A percentile compares a stretch with the other conserved stretches of the same genome.
Evolutionary conservation across 1,140 invertebrate genomes (phyloP).

Genomic region (Ctenoplectra terminalis): DNA sequence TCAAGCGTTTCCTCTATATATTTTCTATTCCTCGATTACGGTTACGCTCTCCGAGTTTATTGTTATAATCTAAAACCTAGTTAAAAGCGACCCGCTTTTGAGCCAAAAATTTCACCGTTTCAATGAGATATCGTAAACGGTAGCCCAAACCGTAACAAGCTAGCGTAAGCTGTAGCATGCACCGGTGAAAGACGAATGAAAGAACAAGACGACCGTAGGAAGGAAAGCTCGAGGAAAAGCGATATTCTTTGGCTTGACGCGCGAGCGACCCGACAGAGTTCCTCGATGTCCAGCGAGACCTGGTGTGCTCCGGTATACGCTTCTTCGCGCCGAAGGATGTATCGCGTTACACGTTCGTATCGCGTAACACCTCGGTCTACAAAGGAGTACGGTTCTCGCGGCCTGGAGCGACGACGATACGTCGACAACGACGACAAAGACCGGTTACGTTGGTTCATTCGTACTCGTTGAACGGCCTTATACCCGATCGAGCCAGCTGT

Average conservation of each 20-base stretch:
- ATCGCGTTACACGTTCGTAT: slow-evolving; percentile 76
- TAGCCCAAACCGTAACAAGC: too few species aligned
- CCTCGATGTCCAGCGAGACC: slow-evolving; percentile 47
- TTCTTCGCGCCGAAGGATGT: slow-evolving; percentile 63
- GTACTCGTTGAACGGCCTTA: too few species aligned
- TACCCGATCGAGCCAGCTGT: slow-evolving; percentile 11
- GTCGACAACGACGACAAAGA: background rate
- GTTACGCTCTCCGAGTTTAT: too few species aligned
- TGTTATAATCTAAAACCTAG: too few species aligned
- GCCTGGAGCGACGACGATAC: slow-evolving; percentile 17
- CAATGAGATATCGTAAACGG: too few species aligned
- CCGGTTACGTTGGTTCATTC: background rate
- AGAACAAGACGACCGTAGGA: slow-evolving; percentile 53
- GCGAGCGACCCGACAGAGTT: slow-evolving; percentile 55
- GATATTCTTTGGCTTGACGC: slow-evolving; percentile 69
- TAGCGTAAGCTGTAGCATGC: too few species aligned
- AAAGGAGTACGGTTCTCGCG: slow-evolving; percentile 45
- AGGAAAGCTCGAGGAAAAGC: slow-evolving; percentile 65
- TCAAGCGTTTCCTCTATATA: too few species aligned
- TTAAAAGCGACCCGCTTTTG: too few species aligned
- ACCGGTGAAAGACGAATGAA: slow-evolving; percentile 28
- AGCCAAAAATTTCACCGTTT: too few species aligned
- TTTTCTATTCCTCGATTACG: too few species aligned
- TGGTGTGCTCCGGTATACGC: slow-evolving; percentile 7
- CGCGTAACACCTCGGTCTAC: slow-evolving; percentile 71